Evolutionary conservation across 92 coral and sea anemone genomes (phyloP), one percentile per base, ranked within the genome.

Genomic region (Paramuricea clavata): DNA sequence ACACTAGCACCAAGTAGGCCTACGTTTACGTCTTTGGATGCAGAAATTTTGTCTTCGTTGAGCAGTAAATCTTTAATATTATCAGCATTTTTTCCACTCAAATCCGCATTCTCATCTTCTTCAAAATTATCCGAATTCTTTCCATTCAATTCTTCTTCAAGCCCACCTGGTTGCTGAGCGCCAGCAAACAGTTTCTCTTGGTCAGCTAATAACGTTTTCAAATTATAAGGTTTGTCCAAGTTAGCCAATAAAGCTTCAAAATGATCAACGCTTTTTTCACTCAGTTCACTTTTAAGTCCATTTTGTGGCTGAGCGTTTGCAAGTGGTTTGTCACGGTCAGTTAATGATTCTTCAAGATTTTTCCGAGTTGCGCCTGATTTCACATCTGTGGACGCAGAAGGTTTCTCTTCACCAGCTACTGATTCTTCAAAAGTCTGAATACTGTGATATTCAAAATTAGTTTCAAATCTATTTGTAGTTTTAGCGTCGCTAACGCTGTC

Each of bases 11-110:
- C 67, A 9, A 26, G 49, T 21, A 47, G 19, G 22, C 62, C 81
- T 13, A 31, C 5, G 81, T 49, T 74, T 5, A 74, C 81, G 43
- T 47, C 82, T 76, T 76, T 28, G 1, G 67, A 33, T 0, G 43
- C 47, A 54, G 19, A 76, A 2, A 26, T 68, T 28, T 31, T 5
- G 16, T 7, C 26, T n/a, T 76, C 23, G 54, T 44, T 19, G 2
- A 35, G 12, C 21, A 49, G 22, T 4, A 23, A 43, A 7, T 54
- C 31, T 49, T 49, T 25, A 9, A 54, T 1, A 52, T 17, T 61
- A 3, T 76, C 43, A 39, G 30, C 7, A 22, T n/a, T 21, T 15
- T 41, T 25, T 67, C 44, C 74, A 19, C 12, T 41, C 7, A 13
- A 7, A 6, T 39, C 71, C 34, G 33, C 12, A 17, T 4, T 17